Evolutionary conservation across 2,113 vertebrate genomes (phyloP), one percentile per base, ranked within the genome.

Genomic region (Dendrocopos noguchii): DNA sequence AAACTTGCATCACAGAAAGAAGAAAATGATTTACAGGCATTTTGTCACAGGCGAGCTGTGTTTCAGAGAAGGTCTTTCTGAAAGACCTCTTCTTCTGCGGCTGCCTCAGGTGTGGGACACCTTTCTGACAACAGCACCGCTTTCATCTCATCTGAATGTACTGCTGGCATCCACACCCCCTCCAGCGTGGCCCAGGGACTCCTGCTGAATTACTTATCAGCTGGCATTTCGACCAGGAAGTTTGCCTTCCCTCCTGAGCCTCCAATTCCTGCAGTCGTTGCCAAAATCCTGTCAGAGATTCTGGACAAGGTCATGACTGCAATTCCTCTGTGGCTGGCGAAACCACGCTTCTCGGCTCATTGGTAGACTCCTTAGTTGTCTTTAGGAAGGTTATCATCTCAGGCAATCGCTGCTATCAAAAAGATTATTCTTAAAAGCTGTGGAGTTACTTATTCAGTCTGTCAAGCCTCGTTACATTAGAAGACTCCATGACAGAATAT

Each of bases 301-400:
- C 83, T 91, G 73, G 94, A 94, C 94, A 96, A 97, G 97, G 96
- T 96, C 96, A 93, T 52, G 81, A 87, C 84, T 95, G 89, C 82
- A 91, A 90, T 91, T 94, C 93, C 90, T 95, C 80, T 61, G 93
- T 74, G 93, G 80, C 90, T 81, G 81, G 85, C 5, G 0, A 91
- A 94, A 93, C 81, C 89, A 81, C 19, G 7, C 71, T 94, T 91
- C 94, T 95, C 96, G 87, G 94, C 92, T 96, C 90, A 86, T 95
- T 93, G 91, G 92, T 81, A 93, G 94, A 87, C 76, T 94, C 91
- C 89, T 95, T 78, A 70, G 84, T 94, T 95, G 90, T 94, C 96
- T 96, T 97, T 96, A 96, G 88, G 95, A 97, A 97, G 95, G 94
- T 95, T 96, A 95, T 96, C 95, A 93, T 95, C 92, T 94, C 95